Conservation (phyloP, 2,888 invertebrate genomes). For the Metopia argyrocephala region DNA sequence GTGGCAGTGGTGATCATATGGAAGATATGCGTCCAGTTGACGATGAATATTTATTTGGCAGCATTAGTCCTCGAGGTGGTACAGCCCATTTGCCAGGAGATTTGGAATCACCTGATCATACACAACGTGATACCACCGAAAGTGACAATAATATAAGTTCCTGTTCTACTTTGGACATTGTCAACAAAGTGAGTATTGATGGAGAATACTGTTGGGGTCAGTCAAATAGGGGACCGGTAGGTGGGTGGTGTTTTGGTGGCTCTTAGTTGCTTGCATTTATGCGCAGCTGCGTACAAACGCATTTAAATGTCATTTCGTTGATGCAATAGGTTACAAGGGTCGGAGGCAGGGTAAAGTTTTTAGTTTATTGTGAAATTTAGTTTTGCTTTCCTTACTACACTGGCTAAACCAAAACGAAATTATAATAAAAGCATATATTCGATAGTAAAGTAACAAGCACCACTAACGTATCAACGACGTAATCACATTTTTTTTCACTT, state of each 20-base stretch:
- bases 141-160: conserved; percentile 78
- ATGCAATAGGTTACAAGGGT: conserved; percentile 51
- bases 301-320: conserved; percentile 43
- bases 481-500: conserved; percentile 40
- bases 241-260: conserved; percentile 8
- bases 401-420: conserved; percentile 38
- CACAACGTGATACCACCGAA: conserved; percentile 75
- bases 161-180: conserved; percentile 77
- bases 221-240: conserved; percentile 18
- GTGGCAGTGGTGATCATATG: conserved; percentile 55
- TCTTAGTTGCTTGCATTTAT: conserved; percentile 36
- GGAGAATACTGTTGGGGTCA: conserved; percentile 16
- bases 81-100: conserved; percentile 61
- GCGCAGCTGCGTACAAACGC: conserved; percentile 62
- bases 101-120: conserved; percentile 72
- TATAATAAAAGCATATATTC: conserved; percentile 56
- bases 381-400: conserved; percentile 50
- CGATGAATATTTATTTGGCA: conserved; percentile 75
- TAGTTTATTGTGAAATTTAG: conserved; percentile 53
- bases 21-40: conserved; percentile 67
- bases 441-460: conserved; percentile 21
- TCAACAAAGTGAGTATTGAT: conserved; percentile 74
- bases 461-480: conserved; percentile 42
- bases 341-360: conserved; percentile 53
- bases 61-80: conserved; percentile 73